Evolutionary conservation across 2,113 vertebrate species (phyloP).

Genomic region (Cololabis saira): DNA sequence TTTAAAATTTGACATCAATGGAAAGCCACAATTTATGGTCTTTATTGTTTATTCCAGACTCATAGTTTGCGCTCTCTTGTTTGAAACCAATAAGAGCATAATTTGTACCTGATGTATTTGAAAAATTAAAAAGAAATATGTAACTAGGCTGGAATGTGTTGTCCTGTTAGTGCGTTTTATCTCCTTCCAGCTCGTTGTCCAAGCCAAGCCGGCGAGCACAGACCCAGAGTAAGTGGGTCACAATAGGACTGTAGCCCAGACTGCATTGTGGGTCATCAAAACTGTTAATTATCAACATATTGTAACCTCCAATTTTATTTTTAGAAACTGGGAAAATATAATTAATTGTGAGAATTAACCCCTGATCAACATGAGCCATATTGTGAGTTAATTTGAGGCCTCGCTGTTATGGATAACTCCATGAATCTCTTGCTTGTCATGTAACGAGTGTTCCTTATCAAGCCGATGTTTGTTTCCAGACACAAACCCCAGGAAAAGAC

Average conservation of each 20-base stretch:
- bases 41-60: slow-evolving; percentile 42
- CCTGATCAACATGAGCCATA: slow-evolving; percentile 5
- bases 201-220: slow-evolving; percentile 62
- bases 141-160: slow-evolving; percentile 75
- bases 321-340: background rate
- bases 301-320: background rate
- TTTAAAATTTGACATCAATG: slow-evolving; percentile 28
- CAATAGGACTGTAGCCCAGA: slow-evolving; percentile 23
- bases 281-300: slow-evolving; percentile 7
- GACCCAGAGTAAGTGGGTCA: slow-evolving; percentile 61
- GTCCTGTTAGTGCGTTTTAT: slow-evolving; percentile 72
- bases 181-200: slow-evolving; percentile 60
- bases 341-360: background rate
- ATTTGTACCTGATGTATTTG: slow-evolving; percentile 78
- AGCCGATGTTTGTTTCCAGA: slow-evolving; percentile 58
- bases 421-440: slow-evolving; percentile 36
- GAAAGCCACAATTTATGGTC: slow-evolving; percentile 54
- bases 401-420: slow-evolving; percentile 27
- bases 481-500: slow-evolving; percentile 69
- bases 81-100: slow-evolving; percentile 74
- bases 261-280: slow-evolving; percentile 39
- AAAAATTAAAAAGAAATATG: slow-evolving; percentile 51
- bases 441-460: slow-evolving; percentile 43
- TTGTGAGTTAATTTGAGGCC: slow-evolving; percentile 7
- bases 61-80: slow-evolving; percentile 68